Percentiles rank a stretch among this genome's conserved stretches.
Evolutionary conservation across 2,888 invertebrate species (phyloP).

Genomic region (Eristalis pertinax): DNA sequence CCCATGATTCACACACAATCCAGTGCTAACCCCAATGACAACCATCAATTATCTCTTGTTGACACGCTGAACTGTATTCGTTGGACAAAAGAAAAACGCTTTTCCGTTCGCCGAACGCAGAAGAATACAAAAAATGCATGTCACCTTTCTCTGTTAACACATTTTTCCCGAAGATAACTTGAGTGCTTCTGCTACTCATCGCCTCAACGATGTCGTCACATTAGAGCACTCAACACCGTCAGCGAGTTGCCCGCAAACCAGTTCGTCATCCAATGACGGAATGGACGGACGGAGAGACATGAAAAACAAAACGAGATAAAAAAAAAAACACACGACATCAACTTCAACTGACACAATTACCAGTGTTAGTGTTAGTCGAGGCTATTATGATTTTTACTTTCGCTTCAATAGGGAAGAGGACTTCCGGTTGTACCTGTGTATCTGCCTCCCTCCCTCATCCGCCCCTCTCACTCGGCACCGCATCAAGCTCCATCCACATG

Average conservation of each 20-base stretch:
- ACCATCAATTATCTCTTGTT: constrained; percentile 25
- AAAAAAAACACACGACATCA: constrained; percentile 24
- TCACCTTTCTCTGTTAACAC: constrained; percentile 36
- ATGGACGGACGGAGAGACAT: constrained; percentile 3
- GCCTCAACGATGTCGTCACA: not conserved
- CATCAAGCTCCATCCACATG: not conserved
- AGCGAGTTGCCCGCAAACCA: constrained; percentile 29
- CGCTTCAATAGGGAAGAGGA: constrained; percentile 40
- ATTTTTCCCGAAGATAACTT: not conserved
- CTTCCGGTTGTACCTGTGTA: constrained; percentile 49
- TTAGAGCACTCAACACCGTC: not conserved
- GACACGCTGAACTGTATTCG: constrained; percentile 30
- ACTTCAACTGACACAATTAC: constrained; percentile 68
- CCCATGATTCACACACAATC: not conserved
- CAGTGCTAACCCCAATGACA: not conserved
- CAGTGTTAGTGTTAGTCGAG: constrained; percentile 46
- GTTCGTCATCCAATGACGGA: constrained; percentile 35
- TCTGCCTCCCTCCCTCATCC: not conserved
- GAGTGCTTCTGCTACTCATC: not conserved
- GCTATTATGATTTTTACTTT: constrained; percentile 69
- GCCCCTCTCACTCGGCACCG: too few relatives aligned
- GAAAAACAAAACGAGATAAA: not conserved
- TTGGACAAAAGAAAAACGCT: constrained; percentile 4
- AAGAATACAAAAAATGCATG: constrained; percentile 1
- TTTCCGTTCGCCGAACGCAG: not conserved